phyloP scores from a whole-genome alignment of 1,140 invertebrate genomes.

The Antheraea pernyi region DNA sequence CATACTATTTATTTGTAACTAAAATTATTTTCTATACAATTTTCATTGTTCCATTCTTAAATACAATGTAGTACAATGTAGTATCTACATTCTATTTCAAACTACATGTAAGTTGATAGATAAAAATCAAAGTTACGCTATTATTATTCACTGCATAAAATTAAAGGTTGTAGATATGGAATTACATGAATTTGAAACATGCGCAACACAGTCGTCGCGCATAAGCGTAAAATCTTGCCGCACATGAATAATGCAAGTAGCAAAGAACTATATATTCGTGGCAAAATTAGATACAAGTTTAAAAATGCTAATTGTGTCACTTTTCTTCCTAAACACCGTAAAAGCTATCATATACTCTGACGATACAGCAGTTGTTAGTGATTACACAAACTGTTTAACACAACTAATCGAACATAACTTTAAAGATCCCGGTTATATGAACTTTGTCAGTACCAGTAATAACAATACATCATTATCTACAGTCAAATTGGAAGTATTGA shows the following conservation, averaged over 20 bases:
- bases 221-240: not conserved
- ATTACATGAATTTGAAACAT: not conserved
- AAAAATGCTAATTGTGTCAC: not conserved
- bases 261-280: not conserved
- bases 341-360: slow-evolving; percentile 41
- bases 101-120: not conserved
- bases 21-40: no score
- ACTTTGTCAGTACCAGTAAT: slow-evolving; percentile 47
- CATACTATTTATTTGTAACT: no score
- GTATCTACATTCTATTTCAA: not conserved
- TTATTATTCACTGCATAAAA: not conserved
- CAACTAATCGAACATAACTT: slow-evolving; percentile 52
- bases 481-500: slow-evolving; percentile 48
- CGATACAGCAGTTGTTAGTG: slow-evolving; percentile 45
- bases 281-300: not conserved
- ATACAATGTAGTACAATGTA: not conserved
- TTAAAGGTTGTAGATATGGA: not conserved
- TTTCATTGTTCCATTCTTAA: not conserved
- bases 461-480: slow-evolving; percentile 40
- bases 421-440: slow-evolving; percentile 37
- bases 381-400: slow-evolving; percentile 54
- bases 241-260: not conserved
- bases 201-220: not conserved
- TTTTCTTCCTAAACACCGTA: not conserved
- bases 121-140: not conserved